phyloP scores from a whole-genome alignment of 2,888 invertebrate genomes.

The Dasypolia templi region DNA sequence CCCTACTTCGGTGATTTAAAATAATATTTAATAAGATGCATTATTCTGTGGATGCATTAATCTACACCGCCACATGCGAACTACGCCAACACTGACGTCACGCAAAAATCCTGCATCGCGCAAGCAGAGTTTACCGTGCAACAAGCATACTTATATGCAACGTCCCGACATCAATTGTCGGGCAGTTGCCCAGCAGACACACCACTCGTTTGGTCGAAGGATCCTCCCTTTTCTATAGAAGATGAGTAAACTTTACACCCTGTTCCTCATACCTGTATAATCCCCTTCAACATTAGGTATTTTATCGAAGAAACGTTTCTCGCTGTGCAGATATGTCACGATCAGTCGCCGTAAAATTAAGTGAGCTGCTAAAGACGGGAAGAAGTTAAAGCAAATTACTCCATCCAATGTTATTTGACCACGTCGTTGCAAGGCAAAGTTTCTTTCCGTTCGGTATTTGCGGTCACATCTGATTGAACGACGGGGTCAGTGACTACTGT shows the following conservation, averaged over 20 bases:
- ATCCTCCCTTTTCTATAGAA: too few species aligned
- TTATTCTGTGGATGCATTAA: too few species aligned
- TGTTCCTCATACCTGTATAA: too few species aligned
- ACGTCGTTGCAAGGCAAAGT: slow-evolving; percentile 24
- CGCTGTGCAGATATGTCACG: neutral
- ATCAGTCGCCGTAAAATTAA: neutral
- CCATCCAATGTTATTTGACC: slow-evolving; percentile 20
- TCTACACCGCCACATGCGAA: too few species aligned
- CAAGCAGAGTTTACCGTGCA: too few species aligned
- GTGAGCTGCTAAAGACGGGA: slow-evolving; percentile 8
- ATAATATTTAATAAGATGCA: neutral
- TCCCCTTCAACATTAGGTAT: neutral
- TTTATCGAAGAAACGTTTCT: neutral
- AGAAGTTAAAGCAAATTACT: slow-evolving; percentile 9
- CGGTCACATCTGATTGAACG: slow-evolving; percentile 34
- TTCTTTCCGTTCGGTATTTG: slow-evolving; percentile 38
- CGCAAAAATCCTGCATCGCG: too few species aligned
- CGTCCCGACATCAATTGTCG: too few species aligned
- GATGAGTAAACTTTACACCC: too few species aligned
- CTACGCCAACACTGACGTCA: too few species aligned
- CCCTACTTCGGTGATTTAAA: neutral
- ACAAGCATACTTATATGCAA: too few species aligned
- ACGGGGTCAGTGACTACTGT: slow-evolving; percentile 18
- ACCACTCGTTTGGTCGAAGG: too few species aligned
- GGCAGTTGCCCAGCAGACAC: too few species aligned